Conservation (phyloP, 2,797 vertebrate genomes). For the Xiphorhynchus erythropygius region DNA sequence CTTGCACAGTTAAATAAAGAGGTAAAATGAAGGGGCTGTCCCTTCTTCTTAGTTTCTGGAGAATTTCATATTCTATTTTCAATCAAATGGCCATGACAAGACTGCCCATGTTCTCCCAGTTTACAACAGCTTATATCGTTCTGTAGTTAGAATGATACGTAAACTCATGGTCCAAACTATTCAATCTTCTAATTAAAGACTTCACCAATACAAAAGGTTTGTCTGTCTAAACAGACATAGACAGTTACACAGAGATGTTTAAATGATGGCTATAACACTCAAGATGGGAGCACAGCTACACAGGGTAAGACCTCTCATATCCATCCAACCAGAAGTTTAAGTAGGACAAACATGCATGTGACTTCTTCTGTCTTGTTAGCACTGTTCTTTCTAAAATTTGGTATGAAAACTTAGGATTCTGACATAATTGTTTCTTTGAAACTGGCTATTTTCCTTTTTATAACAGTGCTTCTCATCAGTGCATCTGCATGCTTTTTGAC, state of each 20-base stretch:
- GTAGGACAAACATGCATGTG: fast-evolving
- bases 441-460: neutral
- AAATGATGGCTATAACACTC: neutral
- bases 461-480: neutral
- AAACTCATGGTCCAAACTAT: neutral
- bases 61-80: neutral
- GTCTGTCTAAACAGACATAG: neutral
- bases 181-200: neutral
- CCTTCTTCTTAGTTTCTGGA: neutral
- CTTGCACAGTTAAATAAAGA: neutral
- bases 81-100: neutral
- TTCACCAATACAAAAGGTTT: neutral
- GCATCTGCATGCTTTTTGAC: neutral
- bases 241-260: neutral
- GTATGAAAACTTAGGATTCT: neutral
- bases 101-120: neutral
- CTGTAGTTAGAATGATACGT: neutral
- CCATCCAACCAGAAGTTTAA: neutral
- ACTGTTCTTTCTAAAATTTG: neutral
- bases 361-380: neutral
- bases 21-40: neutral
- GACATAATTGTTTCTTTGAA: neutral
- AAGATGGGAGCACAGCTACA: neutral
- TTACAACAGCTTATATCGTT: neutral
- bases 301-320: neutral